These are phyloP conservation scores for Bradypodion pumilum DNA, from an alignment of 2,797 vertebrate genomes.

Conservation along the genomic window DNA sequence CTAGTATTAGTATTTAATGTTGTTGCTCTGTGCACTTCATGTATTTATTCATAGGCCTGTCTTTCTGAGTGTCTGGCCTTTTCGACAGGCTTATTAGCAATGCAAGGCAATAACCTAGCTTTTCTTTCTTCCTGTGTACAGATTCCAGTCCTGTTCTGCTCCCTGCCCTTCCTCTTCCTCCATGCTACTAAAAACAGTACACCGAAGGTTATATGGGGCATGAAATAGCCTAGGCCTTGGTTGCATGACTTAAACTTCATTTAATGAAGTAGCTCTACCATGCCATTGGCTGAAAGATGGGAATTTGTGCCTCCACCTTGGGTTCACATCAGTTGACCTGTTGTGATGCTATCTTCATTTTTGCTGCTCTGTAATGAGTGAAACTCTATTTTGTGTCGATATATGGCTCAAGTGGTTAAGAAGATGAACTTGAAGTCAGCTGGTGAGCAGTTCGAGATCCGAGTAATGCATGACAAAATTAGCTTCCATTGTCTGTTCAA, in stretches of 20 bases:
- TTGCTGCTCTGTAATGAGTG: too few species aligned
- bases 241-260: slow-evolving; percentile 64
- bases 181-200: slow-evolving; percentile 57
- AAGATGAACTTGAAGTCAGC: too few species aligned
- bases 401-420: too few species aligned
- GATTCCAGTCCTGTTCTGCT: slow-evolving; percentile 1
- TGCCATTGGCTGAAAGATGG: slow-evolving; percentile 65
- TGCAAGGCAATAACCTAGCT: not conserved
- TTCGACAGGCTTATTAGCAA: slow-evolving; percentile 15
- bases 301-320: slow-evolving; percentile 54
- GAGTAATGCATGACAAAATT: too few species aligned
- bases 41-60: slow-evolving; percentile 30
- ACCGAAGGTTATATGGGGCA: slow-evolving; percentile 59
- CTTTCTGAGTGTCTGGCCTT: slow-evolving; percentile 9
- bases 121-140: slow-evolving; percentile 32
- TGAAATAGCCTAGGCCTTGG: slow-evolving; percentile 70
- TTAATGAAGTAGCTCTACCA: slow-evolving; percentile 71
- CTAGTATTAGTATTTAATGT: too few species aligned
- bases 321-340: slow-evolving; percentile 61
- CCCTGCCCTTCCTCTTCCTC: slow-evolving; percentile 42
- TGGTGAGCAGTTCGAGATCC: too few species aligned
- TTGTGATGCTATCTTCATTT: slow-evolving; percentile 42
- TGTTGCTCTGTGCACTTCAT: not conserved
- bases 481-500: too few species aligned
- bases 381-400: slow-evolving; percentile 47